Base-by-base conservation (phyloP, 2,888 invertebrate genomes). In the Nomada ruficornis region DNA sequence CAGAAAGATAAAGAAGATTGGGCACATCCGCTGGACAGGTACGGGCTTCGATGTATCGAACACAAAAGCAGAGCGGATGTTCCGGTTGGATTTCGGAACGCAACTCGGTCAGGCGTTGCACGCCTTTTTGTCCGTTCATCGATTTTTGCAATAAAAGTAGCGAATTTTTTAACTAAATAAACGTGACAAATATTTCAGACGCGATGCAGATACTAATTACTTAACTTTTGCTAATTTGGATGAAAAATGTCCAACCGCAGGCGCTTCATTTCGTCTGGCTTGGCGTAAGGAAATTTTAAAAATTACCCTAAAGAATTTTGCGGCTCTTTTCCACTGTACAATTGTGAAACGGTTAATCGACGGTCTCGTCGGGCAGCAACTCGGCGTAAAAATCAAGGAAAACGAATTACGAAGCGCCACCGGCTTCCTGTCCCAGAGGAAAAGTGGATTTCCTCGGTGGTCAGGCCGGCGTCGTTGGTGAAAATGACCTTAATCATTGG, bases 51-150 rank as follows among this genome's bases (percentile, higher is more conserved):
- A 67, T 81, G 72, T 76, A 81, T 81, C 77, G 44, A 36, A 68
- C 65, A 82, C 80, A 84, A 80, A 84, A 83, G 77, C 74, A 64
- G 67, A 80, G 69, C 70, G 89, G 86, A 88, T 87, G 87, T 84
- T 74, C 84, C 36, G 67, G 84, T 80, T 82, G 75, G 85, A 87
- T 83, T 83, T 77, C 73, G 85, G 77, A 77, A 82, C 70, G 70
- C 64, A 88, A 88, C 84, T 89, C 89, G 86, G 89, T 86, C 89
- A 85, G 84, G 87, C 88, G 85, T 86, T 76, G 73, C 81, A 81
- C 76, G 82, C 75, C 80, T 89, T 83, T 84, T 13, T 2, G 68
- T 57, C 7, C 0, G 26, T 47, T 50, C 67, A 69, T 52, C 44
- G 55, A 63, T 78, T 77, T 60, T 76, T 47, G 60, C 52, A 52